These are phyloP conservation scores for Sitta carolinensis DNA, from an alignment of 2,797 vertebrate species.

Conservation along the genomic window DNA sequence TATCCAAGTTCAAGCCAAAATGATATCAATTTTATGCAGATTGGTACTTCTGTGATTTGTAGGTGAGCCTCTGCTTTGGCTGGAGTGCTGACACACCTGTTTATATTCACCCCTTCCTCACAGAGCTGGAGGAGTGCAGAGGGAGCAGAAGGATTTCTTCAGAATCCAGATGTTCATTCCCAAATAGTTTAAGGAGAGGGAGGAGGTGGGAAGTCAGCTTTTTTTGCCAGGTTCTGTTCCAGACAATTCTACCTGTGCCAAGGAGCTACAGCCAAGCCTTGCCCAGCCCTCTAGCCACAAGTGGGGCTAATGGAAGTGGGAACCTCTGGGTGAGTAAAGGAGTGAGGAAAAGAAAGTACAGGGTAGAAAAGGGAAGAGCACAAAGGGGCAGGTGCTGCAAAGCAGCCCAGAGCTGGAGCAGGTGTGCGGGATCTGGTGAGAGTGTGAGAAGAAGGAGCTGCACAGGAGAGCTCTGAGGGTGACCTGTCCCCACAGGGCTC, in stretches of 20 bases:
- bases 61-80: not conserved
- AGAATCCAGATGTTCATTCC: not conserved
- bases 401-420: not conserved
- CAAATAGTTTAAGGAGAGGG: not conserved
- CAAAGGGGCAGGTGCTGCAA: not conserved
- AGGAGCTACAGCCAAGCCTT: accelerated
- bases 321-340: not conserved
- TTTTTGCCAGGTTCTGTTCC: not conserved
- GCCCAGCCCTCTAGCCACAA: not conserved
- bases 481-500: not conserved
- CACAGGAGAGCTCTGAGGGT: not conserved
- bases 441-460: accelerated
- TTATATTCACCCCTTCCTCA: not conserved
- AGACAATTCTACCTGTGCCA: not conserved
- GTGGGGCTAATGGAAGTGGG: not conserved
- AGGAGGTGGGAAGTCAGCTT: not conserved
- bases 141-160: not conserved
- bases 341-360: not conserved
- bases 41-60: not conserved
- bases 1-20: not conserved
- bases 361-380: not conserved
- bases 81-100: not conserved
- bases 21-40: not conserved
- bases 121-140: not conserved
- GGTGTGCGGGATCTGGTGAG: too few species aligned